Evolutionary conservation across 2,888 invertebrate genomes (phyloP).

Genomic region (Dolichomitus sp.): DNA sequence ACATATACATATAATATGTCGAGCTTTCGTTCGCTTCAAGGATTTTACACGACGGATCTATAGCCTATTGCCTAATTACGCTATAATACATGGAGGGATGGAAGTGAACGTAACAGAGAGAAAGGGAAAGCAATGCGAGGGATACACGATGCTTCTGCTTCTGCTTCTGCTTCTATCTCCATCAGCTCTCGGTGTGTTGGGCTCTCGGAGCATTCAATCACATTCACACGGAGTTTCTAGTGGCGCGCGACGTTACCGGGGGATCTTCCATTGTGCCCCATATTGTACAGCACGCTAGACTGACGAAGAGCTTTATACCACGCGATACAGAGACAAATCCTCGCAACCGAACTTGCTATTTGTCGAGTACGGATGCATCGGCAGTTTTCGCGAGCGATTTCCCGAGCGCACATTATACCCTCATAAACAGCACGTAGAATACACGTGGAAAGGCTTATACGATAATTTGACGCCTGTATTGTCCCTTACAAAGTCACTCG

Average conservation of each 20-base stretch:
- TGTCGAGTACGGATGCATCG: not conserved
- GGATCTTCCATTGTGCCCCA: slow-evolving; percentile 16
- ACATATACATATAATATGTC: not conserved
- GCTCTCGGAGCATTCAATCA: slow-evolving; percentile 41
- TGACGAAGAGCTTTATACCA: not conserved
- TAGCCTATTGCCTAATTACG: slow-evolving; percentile 80
- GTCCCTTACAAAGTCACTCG: not conserved
- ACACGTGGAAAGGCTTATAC: not conserved
- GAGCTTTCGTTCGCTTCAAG: slow-evolving; percentile 72
- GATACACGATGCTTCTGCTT: not conserved
- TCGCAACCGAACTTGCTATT: not conserved
- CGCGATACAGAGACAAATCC: not conserved
- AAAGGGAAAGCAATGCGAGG: slow-evolving; percentile 14
- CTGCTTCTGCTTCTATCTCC: not conserved
- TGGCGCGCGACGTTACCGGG: slow-evolving; percentile 35
- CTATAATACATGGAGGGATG: slow-evolving; percentile 72
- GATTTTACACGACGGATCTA: slow-evolving; percentile 76
- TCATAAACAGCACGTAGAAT: not conserved
- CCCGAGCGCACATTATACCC: not conserved
- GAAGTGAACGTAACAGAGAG: slow-evolving; percentile 31
- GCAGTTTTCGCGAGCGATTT: not conserved
- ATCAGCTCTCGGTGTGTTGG: not conserved
- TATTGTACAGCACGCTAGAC: slow-evolving; percentile 4
- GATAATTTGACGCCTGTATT: slow-evolving; percentile 1
- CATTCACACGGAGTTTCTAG: slow-evolving; percentile 29